Evolutionary conservation across 2,888 invertebrate genomes (phyloP), one percentile per base, ranked within the genome.

Genomic region (Sesia apiformis): DNA sequence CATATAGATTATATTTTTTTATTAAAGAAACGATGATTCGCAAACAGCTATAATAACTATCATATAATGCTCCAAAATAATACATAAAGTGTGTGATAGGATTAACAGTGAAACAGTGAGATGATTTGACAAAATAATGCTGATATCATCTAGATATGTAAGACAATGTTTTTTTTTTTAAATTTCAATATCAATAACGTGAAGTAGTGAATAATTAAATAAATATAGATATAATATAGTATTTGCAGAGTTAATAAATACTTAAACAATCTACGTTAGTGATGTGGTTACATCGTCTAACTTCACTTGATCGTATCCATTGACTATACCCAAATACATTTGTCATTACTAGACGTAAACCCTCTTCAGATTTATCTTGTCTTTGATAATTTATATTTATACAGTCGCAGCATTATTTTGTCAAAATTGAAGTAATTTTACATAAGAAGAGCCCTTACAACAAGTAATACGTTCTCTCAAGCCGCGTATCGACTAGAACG

Each of bases 31-130:
- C 72, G 67, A 67, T 63, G 60, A 57, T 59, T 60, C 58, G 57
- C 64, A 65, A 80, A 81, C 76, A 78, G 73, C 72, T 64, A 76
- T 82, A 79, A 8, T 46, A 46, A 4, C 4, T 5, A n/a, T 8
- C 4, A 72, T 70, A 78, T 70, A 80, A 78, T 70, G 65, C 68
- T 63, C 57, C 3, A 7, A 70, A 81, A 79, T 59, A 60, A 67
- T 62, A 62, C 61, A 46, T 4, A 7, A 8, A 52, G 64, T 64
- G 66, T 67, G 78, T 73, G 74, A 71, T 57, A 70, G 75, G 74
- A 68, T 69, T 76, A 85, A 84, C 84, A 83, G 81, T 82, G 81
- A 76, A 55, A 69, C 59, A 64, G 62, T 63, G 62, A 62, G 51
- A 53, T 46, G 52, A 66, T 46, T 46, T 72, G 80, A 81, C 70